These are phyloP conservation scores for Chaetoderma sp. DNA, from an alignment of 2,888 invertebrate species.

Conservation along the genomic window DNA sequence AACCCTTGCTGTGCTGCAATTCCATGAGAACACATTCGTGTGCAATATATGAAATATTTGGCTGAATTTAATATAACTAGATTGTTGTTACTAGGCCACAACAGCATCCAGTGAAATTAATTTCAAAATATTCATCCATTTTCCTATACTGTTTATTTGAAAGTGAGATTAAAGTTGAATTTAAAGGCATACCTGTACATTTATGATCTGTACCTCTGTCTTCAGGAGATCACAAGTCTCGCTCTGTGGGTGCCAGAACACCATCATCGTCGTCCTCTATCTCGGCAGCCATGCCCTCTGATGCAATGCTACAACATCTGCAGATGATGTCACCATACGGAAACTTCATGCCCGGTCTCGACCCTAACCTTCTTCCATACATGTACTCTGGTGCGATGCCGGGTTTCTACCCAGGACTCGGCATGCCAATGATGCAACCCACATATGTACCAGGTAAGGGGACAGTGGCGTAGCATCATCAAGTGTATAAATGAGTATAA, in stretches of 20 bases:
- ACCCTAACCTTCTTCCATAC: conserved; percentile 66
- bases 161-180: neutral
- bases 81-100: no score
- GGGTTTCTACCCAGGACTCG: conserved; percentile 67
- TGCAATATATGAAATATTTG: no score
- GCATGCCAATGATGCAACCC: conserved; percentile 73
- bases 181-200: neutral
- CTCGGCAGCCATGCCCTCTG: conserved; percentile 23
- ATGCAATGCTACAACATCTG: conserved; percentile 18
- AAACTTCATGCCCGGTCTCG: conserved; percentile 55
- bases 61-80: no score
- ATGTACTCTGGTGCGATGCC: conserved; percentile 70
- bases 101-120: no score
- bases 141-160: no score
- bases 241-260: neutral
- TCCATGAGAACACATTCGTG: no score
- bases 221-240: neutral
- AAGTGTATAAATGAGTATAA: neutral
- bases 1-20: no score
- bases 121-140: no score
- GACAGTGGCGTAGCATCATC: neutral
- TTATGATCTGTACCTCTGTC: no score
- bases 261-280: conserved; percentile 20
- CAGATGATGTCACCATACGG: conserved; percentile 59
- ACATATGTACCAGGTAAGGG: conserved; percentile 65